Conservation (phyloP, 2,888 invertebrate species). For the Muschampia plurimacula region DNA sequence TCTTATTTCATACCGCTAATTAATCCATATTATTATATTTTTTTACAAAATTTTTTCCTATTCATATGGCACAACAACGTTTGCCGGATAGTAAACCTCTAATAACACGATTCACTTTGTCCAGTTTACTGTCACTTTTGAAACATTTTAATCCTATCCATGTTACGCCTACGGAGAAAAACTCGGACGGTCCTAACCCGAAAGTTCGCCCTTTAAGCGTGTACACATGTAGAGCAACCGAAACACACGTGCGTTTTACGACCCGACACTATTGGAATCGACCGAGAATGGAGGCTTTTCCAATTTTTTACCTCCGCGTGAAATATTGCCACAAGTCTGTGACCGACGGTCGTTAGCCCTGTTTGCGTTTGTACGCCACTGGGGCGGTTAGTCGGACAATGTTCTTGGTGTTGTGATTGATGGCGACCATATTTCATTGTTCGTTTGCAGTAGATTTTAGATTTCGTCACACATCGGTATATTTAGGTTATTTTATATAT, state of each 20-base stretch:
- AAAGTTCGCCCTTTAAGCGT: constrained; percentile 76
- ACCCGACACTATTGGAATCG: constrained; percentile 74
- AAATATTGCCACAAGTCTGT: constrained; percentile 53
- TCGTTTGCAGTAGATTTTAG: constrained; percentile 48
- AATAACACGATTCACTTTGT: too few relatives aligned
- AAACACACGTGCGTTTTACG: constrained; percentile 84
- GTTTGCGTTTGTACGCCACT: constrained; percentile 41
- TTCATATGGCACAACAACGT: too few relatives aligned
- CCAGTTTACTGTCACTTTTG: not conserved
- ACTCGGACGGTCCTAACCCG: constrained; percentile 77
- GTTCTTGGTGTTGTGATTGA: constrained; percentile 58
- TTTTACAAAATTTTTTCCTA: too few relatives aligned
- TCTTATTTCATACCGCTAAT: too few relatives aligned
- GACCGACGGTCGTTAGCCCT: constrained; percentile 54
- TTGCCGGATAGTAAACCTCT: too few relatives aligned
- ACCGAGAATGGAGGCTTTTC: constrained; percentile 66
- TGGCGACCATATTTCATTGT: constrained; percentile 57
- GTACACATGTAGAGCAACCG: constrained; percentile 76
- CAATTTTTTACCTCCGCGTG: constrained; percentile 64
- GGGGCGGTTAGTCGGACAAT: constrained; percentile 59
- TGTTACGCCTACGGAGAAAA: constrained; percentile 45
- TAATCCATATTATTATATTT: too few relatives aligned
- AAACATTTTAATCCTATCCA: constrained; percentile 53
- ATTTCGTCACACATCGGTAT: not conserved
- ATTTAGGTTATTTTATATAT: too few relatives aligned